These are phyloP conservation scores for Epinephelus fuscoguttatus DNA, from an alignment of 2,113 vertebrate species.

Conservation along the genomic window DNA sequence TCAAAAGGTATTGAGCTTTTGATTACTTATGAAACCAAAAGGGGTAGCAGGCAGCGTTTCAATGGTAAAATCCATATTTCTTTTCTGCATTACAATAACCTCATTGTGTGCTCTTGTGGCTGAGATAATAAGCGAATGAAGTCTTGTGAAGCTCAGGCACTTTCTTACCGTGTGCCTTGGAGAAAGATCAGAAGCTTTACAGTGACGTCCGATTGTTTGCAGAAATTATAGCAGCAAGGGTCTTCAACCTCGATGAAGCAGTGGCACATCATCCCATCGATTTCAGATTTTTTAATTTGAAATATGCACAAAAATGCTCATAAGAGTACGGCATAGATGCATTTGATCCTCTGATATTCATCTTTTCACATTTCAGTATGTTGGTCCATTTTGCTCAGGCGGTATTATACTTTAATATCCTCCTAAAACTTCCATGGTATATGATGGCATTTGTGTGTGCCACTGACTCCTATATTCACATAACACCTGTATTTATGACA, in stretches of 20 bases:
- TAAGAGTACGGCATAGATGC: neutral
- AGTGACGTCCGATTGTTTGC: neutral
- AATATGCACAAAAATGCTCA: neutral
- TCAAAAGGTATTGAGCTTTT: neutral
- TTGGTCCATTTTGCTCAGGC: neutral
- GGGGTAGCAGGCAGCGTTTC: conserved; percentile 2
- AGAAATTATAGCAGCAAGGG: neutral
- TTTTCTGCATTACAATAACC: conserved; percentile 20
- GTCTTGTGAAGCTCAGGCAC: neutral
- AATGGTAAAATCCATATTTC: neutral
- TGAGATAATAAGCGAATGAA: neutral
- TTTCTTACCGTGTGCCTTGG: neutral
- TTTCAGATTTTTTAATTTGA: neutral
- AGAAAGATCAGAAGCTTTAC: conserved; percentile 10
- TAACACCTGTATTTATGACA: no score
- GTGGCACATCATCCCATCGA: neutral
- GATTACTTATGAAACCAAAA: neutral
- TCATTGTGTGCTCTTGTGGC: conserved; percentile 15
- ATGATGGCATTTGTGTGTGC: no score
- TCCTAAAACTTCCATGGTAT: no score
- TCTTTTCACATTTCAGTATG: neutral
- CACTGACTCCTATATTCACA: no score
- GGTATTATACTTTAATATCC: no score
- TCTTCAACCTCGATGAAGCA: neutral
- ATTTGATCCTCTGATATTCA: neutral